Conservation (phyloP, 2,888 invertebrate species). For the Eupithecia inturbata region DNA sequence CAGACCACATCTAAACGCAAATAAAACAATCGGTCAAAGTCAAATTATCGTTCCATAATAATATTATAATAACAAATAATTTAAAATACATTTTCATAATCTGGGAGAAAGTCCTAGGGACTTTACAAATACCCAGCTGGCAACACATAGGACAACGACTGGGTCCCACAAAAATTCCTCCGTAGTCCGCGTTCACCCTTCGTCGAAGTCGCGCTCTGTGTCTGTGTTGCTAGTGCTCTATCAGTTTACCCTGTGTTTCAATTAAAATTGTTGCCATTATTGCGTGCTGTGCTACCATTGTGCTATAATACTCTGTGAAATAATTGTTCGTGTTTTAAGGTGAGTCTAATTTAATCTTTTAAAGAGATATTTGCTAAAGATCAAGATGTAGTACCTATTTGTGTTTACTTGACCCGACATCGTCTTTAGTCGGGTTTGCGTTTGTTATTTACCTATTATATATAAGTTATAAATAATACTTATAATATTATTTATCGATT, state of each 20-base stretch:
- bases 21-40: background rate
- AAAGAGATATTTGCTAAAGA: background rate
- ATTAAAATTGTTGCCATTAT: slow-evolving; percentile 10
- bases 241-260: slow-evolving; percentile 27
- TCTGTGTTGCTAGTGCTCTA: slow-evolving; percentile 10
- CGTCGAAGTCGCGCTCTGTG: slow-evolving; percentile 24
- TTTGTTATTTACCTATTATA: slow-evolving; percentile 3
- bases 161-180: slow-evolving; percentile 47
- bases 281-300: slow-evolving; percentile 14
- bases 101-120: slow-evolving; percentile 16
- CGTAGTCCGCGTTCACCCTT: slow-evolving; percentile 44
- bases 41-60: background rate
- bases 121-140: slow-evolving; percentile 14
- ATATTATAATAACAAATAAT: background rate
- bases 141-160: slow-evolving; percentile 46
- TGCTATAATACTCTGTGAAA: slow-evolving; percentile 7
- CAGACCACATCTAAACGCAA: too few relatives aligned
- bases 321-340: slow-evolving; percentile 19
- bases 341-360: slow-evolving; percentile 2
- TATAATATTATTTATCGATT: background rate
- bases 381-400: background rate
- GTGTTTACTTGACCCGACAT: slow-evolving; percentile 6
- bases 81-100: slow-evolving; percentile 7
- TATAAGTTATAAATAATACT: background rate
- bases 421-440: background rate